These are phyloP conservation scores for Tringa solitaria DNA, from an alignment of 2,113 vertebrate species.

Conservation along the genomic window DNA sequence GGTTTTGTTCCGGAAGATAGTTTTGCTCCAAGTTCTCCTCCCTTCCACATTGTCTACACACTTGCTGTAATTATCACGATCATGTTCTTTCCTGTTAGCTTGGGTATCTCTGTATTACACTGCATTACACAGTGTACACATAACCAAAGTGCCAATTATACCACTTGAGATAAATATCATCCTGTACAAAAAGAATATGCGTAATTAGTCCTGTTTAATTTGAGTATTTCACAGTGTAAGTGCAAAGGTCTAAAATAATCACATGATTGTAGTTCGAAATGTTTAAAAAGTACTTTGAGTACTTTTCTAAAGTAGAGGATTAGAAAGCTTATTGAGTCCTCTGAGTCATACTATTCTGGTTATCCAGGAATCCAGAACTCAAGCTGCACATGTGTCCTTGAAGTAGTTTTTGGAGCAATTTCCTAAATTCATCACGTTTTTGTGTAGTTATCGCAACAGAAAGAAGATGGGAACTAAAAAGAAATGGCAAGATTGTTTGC, in stretches of 20 bases:
- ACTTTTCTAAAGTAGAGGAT: not conserved
- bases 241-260: constrained; percentile 38
- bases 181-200: constrained; percentile 6
- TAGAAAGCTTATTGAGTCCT: not conserved
- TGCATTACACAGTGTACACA: not conserved
- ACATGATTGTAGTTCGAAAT: not conserved
- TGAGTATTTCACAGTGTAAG: not conserved
- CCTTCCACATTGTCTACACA: not conserved
- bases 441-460: not conserved
- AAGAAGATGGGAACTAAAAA: not conserved
- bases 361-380: not conserved
- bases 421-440: not conserved
- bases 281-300: constrained; percentile 4
- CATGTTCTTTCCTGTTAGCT: constrained; percentile 6
- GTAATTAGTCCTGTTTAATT: constrained; percentile 12
- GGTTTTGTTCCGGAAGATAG: not conserved
- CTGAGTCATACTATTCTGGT: not conserved
- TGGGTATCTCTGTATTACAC: not conserved
- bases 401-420: not conserved
- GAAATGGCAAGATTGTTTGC: not conserved
- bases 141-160: not conserved
- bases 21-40: constrained; percentile 19
- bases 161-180: constrained; percentile 26
- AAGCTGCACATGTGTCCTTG: not conserved
- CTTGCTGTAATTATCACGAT: not conserved